Evolutionary conservation across 2,797 vertebrate species (phyloP).

Genomic region (Poeciliopsis turneri): DNA sequence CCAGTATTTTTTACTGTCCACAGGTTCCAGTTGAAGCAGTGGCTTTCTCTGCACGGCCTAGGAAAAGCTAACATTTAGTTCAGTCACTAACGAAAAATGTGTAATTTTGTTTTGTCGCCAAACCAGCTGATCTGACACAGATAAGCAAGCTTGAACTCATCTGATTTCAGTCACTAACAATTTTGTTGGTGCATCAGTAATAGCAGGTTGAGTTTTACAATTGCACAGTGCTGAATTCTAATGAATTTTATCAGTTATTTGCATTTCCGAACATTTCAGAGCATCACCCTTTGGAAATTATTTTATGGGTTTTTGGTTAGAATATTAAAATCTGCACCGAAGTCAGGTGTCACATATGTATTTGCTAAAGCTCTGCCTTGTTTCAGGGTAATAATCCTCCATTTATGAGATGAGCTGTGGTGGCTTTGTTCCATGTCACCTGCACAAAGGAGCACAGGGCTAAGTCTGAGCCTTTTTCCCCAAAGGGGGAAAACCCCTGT

Average conservation of each 20-base stretch:
- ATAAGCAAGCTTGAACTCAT: background rate
- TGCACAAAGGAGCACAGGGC: conserved; percentile 18
- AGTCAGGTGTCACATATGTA: background rate
- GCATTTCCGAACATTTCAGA: background rate
- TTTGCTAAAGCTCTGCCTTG: background rate
- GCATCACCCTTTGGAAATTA: background rate
- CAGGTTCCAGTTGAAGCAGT: background rate
- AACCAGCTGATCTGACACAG: background rate
- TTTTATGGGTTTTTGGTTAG: background rate
- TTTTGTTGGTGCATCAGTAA: background rate
- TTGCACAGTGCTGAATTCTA: background rate
- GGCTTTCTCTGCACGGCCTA: background rate
- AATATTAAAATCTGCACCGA: background rate
- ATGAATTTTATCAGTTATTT: background rate
- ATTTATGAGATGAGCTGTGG: conserved; percentile 5
- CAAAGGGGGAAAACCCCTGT: too few species aligned
- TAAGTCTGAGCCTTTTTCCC: too few species aligned
- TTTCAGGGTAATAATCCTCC: conserved; percentile 6
- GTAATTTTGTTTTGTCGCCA: background rate
- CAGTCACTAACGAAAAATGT: background rate
- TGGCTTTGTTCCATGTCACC: conserved; percentile 5
- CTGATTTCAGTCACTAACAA: background rate
- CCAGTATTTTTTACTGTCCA: background rate
- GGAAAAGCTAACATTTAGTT: background rate
- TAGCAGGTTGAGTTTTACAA: background rate